Evolutionary conservation across 2,797 vertebrate genomes (phyloP), one percentile per base, ranked within the genome.

Genomic region (Poecilia velifera): DNA sequence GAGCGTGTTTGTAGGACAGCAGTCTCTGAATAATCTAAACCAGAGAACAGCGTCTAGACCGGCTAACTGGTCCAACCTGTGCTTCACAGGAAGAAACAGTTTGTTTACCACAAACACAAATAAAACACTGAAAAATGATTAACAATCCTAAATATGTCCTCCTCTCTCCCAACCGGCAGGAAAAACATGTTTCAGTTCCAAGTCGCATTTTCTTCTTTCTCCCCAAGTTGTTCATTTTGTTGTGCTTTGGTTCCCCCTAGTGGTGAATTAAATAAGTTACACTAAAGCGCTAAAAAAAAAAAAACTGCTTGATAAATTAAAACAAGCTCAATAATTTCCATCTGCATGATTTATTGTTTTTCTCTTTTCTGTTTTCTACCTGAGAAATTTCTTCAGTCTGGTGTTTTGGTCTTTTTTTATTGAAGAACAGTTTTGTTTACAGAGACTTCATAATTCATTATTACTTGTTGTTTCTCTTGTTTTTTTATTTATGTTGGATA

Each of bases 171-270:
- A 62, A 82, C 74, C 1, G 0, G 20, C 53, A 81, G 79, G 68
- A 74, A 81, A 83, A 71, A 66, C 34, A 39, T 10, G 16, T 39
- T 64, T 68, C 14, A 20, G 18, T 20, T 20, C 7, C 59, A 83
- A 89, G 78, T 84, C 72, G 75, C 72, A 81, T 73, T 79, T 88
- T 57, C 85, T 82, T 89, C 84, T 88, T 82, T 84, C 14, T 59
- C 80, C 78, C 89, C 84, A 78, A 76, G 57, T 76, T 78, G 53
- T 83, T 25, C 3, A 68, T 62, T 82, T 75, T 79, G 47, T 41
- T n/a, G 47, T 36, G 55, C 62, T 39, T 18, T 73, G 49, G 81
- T 83, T 57, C 92, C 95, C 77, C 85, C 89, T 0, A 89, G 92
- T 95, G 95, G 91, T 66, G 7, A 72, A 72, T 55, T 3, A 3